Evolutionary conservation across 2,797 vertebrate species (phyloP), one percentile per base, ranked within the genome.

Genomic region (Pseudotriccus pelzelni): DNA sequence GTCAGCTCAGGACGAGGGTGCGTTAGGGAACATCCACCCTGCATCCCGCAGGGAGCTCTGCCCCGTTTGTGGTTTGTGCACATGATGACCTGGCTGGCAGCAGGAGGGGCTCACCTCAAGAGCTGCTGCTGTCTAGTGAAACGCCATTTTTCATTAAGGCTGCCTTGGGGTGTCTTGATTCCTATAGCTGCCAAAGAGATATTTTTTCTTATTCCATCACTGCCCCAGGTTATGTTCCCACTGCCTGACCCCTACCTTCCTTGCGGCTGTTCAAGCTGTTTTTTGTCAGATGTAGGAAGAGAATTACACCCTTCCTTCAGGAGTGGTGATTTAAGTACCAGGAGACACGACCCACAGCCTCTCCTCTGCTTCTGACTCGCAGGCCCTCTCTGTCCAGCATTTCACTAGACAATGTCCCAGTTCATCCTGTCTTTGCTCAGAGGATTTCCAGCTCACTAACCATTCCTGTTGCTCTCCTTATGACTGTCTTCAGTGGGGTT

Each of bases 41-140:
- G 6, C 16, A 8, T 18, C 47, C 58, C 0, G 1, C 76, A 58
- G 77, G 1, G 2, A 67, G 14, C 68, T 70, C 73, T 77, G 83
- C 32, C 52, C 22, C 0, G 0, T 16, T 7, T 41, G 21, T 6
- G 32, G 24, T 22, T 3, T 3, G 9, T 14, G 18, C 47, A 20
- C 8, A 0, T 1, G 28, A 2, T 0, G 3, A 9, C 27, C 56
- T 41, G 73, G 53, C 19, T 30, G 28, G 49, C 28, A 60, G 49
- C 62, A 24, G 44, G 8, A 14, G 25, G 16, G 19, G 11, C 37
- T 70, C 41, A 25, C 41, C 36, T 74, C 58, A 36, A 36, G 59
- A 79, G 50, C 30, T 72, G 58, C 41, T 87, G 21, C 70, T 67
- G 2, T 39, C 58, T 27, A 7, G 12, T 37, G 28, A 47, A 80